Evolutionary conservation across 2,113 vertebrate genomes (phyloP).

Genomic region (Coptodon rendalli): DNA sequence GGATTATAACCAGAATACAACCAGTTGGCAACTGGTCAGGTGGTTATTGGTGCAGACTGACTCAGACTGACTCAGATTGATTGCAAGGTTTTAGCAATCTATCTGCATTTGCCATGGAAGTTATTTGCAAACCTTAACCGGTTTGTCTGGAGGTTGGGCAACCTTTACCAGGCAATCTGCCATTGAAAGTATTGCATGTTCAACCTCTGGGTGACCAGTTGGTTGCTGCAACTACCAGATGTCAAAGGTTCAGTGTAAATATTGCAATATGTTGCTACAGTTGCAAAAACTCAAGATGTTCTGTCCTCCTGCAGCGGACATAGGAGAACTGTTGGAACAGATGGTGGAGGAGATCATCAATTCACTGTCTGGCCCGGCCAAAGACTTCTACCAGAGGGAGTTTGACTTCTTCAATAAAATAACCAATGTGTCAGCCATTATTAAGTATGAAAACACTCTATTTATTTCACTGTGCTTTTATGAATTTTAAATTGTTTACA

Average conservation of each 20-base stretch:
- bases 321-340: slow-evolving; percentile 89
- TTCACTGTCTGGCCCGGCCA: slow-evolving; percentile 88
- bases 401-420: slow-evolving; percentile 98
- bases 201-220: neutral
- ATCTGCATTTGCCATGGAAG: neutral
- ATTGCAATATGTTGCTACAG: neutral
- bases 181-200: neutral
- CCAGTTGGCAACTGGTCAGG: neutral
- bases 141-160: neutral
- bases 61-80: neutral
- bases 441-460: slow-evolving; percentile 78
- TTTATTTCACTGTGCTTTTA: neutral
- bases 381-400: slow-evolving; percentile 95
- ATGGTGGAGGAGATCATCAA: slow-evolving; percentile 92
- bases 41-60: neutral
- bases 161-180: neutral
- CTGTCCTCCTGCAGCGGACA: slow-evolving; percentile 79
- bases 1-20: neutral
- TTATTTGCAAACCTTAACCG: neutral
- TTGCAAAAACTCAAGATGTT: neutral
- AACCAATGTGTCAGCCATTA: slow-evolving; percentile 91
- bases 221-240: neutral
- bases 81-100: neutral
- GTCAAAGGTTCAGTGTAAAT: neutral
- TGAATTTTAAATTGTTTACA: fast-evolving